Conservation (phyloP, 2,113 vertebrate genomes). For the Arizona elegans region DNA sequence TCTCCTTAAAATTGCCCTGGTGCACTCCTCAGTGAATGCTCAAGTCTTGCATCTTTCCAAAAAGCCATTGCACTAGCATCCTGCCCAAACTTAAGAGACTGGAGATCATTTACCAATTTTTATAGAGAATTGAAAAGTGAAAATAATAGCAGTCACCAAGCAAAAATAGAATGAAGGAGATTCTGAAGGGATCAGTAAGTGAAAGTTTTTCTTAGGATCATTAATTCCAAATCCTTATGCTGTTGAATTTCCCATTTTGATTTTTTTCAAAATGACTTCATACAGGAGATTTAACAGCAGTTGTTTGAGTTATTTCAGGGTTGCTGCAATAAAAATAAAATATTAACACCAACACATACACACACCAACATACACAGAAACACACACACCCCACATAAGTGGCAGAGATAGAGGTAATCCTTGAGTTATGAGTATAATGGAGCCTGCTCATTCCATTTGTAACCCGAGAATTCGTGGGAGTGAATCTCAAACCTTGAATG, state of each 20-base stretch:
- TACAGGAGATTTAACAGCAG: background rate
- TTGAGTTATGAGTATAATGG: too few relatives aligned
- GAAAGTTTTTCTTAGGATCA: background rate
- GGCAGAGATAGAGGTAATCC: background rate
- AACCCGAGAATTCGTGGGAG: too few relatives aligned
- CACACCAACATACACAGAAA: too few relatives aligned
- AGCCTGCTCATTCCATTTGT: too few relatives aligned
- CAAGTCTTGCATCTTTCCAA: background rate
- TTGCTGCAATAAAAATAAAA: background rate
- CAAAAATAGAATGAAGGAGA: background rate
- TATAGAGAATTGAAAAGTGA: background rate
- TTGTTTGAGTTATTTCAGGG: background rate
- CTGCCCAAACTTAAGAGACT: background rate
- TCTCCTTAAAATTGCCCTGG: background rate
- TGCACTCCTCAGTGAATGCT: background rate
- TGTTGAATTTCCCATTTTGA: background rate
- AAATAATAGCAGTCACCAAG: background rate
- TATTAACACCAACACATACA: background rate
- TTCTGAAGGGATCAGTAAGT: background rate
- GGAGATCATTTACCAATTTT: background rate
- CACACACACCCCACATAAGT: background rate
- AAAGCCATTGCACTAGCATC: background rate
- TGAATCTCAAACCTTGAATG: too few relatives aligned
- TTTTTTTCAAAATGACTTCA: background rate
- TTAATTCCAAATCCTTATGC: background rate